These are phyloP conservation scores for Platerodrilus igneus DNA, from an alignment of 2,888 invertebrate genomes.

Conservation along the genomic window DNA sequence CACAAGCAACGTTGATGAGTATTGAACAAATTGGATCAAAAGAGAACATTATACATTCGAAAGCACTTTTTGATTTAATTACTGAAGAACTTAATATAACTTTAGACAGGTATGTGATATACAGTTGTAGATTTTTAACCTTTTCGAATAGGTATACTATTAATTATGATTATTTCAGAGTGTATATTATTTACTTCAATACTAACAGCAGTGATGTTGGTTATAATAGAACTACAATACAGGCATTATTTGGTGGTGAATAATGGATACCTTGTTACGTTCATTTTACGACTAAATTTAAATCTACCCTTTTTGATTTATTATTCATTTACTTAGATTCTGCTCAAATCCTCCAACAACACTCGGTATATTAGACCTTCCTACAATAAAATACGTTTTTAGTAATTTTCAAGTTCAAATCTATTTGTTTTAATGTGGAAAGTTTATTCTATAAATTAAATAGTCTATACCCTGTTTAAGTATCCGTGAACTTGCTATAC, in stretches of 20 bases:
- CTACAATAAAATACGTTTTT: too few species aligned
- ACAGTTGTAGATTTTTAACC: constrained; percentile 11
- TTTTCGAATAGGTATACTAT: background rate
- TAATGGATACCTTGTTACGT: too few species aligned
- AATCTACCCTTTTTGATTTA: too few species aligned
- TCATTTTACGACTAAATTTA: too few species aligned
- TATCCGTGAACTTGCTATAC: too few species aligned
- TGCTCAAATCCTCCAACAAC: too few species aligned
- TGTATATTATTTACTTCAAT: constrained; percentile 63
- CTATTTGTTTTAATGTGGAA: too few species aligned
- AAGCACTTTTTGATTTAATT: constrained; percentile 55
- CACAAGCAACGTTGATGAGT: constrained; percentile 59
- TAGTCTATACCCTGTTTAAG: too few species aligned
- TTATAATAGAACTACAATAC: constrained; percentile 63
- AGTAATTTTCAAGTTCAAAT: too few species aligned
- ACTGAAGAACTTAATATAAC: constrained; percentile 56
- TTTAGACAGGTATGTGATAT: constrained; percentile 50
- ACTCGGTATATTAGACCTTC: too few species aligned
- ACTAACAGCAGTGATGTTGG: constrained; percentile 58
- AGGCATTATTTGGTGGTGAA: constrained; percentile 56
- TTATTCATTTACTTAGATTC: too few species aligned
- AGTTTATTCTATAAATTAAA: too few species aligned
- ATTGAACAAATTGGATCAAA: constrained; percentile 62
- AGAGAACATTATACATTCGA: constrained; percentile 62
- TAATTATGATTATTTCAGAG: constrained; percentile 52